Conservation (phyloP, 2,888 invertebrate genomes). For the Sesia bembeciformis region DNA sequence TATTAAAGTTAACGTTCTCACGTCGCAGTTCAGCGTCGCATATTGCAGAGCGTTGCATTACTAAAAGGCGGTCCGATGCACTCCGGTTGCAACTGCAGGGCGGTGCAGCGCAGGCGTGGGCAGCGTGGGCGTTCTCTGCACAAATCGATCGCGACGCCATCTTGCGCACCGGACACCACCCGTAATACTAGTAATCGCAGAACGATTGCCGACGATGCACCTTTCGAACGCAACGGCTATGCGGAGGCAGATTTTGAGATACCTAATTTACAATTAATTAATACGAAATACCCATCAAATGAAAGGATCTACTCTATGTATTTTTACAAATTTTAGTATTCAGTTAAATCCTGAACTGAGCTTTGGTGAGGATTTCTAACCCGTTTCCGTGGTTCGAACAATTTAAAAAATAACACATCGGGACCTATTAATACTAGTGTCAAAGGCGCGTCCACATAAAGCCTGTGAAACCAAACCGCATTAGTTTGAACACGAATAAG, state of each 20-base stretch:
- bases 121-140: conserved; percentile 53
- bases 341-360: too few relatives aligned
- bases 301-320: too few relatives aligned
- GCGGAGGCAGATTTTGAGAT: too few relatives aligned
- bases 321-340: too few relatives aligned
- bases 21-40: conserved; percentile 3
- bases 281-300: too few relatives aligned
- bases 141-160: conserved; percentile 68
- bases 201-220: not conserved
- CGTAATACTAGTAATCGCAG: conserved; percentile 20
- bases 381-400: too few relatives aligned
- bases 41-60: conserved; percentile 1
- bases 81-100: conserved; percentile 49
- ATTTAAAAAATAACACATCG: conserved; percentile 6
- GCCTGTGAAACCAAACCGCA: conserved; percentile 47
- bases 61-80: conserved; percentile 41
- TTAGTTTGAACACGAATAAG: conserved; percentile 65
- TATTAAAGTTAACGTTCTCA: too few relatives aligned
- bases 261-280: too few relatives aligned
- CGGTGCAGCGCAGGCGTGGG: conserved; percentile 66
- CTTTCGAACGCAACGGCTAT: not conserved
- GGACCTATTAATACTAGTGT: conserved; percentile 26
- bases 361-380: too few relatives aligned
- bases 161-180: conserved; percentile 49
- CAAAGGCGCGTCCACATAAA: conserved; percentile 37